phyloP scores from a whole-genome alignment of 2,797 vertebrate genomes.

The Alauda arvensis region DNA sequence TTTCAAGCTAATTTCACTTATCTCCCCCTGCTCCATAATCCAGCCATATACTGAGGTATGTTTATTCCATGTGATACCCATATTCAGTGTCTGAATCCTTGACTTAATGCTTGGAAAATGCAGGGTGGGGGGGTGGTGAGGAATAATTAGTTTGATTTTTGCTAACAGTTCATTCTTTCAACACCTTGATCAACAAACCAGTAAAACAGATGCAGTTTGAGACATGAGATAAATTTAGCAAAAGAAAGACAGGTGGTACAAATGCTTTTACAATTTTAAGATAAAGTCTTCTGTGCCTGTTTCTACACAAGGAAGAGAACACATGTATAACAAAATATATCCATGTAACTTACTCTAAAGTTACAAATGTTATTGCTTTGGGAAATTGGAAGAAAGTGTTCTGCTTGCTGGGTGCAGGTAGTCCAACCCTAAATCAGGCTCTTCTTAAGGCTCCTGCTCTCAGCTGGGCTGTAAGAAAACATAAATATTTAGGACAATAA shows the following conservation, averaged over 20 bases:
- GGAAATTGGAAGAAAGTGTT: not conserved
- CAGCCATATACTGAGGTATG: not conserved
- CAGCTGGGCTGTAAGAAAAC: not conserved
- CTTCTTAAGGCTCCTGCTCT: not conserved
- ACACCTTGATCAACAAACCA: not conserved
- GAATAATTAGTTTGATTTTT: not conserved
- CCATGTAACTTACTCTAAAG: not conserved
- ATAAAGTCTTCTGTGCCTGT: not conserved
- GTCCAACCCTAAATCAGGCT: not conserved
- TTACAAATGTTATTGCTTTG: not conserved
- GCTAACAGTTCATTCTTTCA: not conserved
- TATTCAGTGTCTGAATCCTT: not conserved
- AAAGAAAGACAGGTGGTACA: not conserved
- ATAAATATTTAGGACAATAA: not conserved
- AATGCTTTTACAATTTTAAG: not conserved
- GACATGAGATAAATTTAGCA: not conserved
- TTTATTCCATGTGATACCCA: not conserved
- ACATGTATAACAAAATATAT: not conserved
- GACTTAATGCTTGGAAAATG: not conserved
- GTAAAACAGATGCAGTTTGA: not conserved
- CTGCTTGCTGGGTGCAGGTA: not conserved
- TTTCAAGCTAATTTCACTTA: slow-evolving; percentile 40
- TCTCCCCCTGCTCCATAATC: not conserved
- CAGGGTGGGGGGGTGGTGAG: not conserved
- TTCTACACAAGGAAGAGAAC: not conserved